These are phyloP conservation scores for Furcifer pardalis DNA, from an alignment of 2,797 vertebrate genomes.

Conservation along the genomic window DNA sequence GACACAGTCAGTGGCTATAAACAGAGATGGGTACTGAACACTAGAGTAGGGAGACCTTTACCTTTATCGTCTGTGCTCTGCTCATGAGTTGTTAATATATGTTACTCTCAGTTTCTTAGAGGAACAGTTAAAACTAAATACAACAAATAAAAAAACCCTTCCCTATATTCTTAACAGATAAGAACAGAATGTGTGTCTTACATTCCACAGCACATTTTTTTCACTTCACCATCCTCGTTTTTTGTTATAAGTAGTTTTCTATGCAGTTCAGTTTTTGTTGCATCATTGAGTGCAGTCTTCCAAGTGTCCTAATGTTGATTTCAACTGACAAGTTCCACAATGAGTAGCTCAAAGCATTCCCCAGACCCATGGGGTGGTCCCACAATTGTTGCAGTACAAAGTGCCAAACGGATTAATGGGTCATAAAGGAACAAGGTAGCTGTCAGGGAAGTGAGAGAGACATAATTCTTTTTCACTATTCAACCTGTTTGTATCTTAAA, in stretches of 20 bases:
- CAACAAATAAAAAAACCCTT: not conserved
- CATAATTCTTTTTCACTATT: slow-evolving; percentile 24
- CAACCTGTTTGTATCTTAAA: not conserved
- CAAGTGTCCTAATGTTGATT: slow-evolving; percentile 13
- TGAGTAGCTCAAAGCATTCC: slow-evolving; percentile 33
- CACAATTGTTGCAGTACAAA: not conserved
- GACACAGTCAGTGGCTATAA: too few relatives aligned
- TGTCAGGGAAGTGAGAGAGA: not conserved
- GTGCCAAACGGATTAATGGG: slow-evolving; percentile 1
- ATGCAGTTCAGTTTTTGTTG: not conserved
- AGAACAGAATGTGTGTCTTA: not conserved
- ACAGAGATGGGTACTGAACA: too few relatives aligned
- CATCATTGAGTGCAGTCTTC: not conserved
- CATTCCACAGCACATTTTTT: not conserved
- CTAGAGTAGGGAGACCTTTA: too few relatives aligned
- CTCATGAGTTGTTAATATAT: too few relatives aligned
- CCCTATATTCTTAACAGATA: not conserved
- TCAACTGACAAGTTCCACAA: slow-evolving; percentile 33
- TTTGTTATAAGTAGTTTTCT: not conserved
- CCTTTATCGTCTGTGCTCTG: too few relatives aligned
- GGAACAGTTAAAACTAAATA: not conserved
- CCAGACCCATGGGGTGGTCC: slow-evolving; percentile 8
- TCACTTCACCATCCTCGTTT: not conserved
- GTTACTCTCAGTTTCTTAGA: not conserved
- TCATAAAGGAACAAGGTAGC: slow-evolving; percentile 13